Evolutionary conservation across 2,113 vertebrate genomes (phyloP), one percentile per base, ranked within the genome.

Genomic region (Zapornia atra): DNA sequence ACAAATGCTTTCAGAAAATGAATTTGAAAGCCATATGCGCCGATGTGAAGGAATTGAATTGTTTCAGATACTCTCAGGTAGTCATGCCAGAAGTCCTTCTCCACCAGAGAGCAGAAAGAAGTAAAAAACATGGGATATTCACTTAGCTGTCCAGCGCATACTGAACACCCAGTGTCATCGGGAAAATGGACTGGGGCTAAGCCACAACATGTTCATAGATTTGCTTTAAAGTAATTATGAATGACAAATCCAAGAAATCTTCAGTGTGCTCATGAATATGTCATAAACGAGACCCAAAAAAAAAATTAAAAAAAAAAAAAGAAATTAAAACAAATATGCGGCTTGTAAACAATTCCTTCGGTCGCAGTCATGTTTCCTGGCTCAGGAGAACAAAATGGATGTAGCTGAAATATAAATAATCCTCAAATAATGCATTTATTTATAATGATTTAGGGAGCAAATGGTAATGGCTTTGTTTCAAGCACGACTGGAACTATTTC

Each of bases 401-500:
- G 60, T 69, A 83, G 75, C 59, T 86, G 79, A 95, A 94, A 68
- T 81, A 85, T 82, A 94, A 91, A 34, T 91, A 81, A 63, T 70
- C 63, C 82, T 82, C 8, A 5, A 91, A 84, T 84, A 87, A 92
- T 93, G 73, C 72, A 75, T 93, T 92, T 92, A 86, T 96, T 96
- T 85, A 17, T 88, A 69, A 73, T 94, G 82, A 81, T 48, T 76
- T 92, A 90, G 91, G 51, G 50, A 93, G 70, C 64, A 87, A 71
- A 87, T 90, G 86, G 88, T 95, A 94, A 94, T 90, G 81, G 78
- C 64, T 91, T 87, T 94, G 72, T 96, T 96, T 96, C 92, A 94
- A 78, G 60, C 82, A 60, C 82, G 40, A 86, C 60, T 92, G 82
- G 77, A 89, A 87, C 73, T 81, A 53, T 40, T 72, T 88, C 75